phyloP scores from a whole-genome alignment of 1,140 invertebrate genomes.

The Achatina immaculata region DNA sequence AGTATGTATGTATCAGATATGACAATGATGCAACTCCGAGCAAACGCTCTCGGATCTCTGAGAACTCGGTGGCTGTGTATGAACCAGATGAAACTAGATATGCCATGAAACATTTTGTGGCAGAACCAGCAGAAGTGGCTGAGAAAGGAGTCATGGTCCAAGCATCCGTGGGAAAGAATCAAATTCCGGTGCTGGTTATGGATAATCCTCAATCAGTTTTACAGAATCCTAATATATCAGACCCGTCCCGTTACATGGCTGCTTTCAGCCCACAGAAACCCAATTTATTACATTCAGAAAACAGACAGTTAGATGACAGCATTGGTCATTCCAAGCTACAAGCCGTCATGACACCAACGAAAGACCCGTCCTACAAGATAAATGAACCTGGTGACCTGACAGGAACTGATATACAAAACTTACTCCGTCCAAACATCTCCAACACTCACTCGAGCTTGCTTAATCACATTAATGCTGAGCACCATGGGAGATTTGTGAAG shows the following conservation, averaged over 20 bases:
- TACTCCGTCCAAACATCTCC: not conserved
- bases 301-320: too few species aligned
- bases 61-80: not conserved
- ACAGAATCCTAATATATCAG: slow-evolving; percentile 14
- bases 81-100: slow-evolving; percentile 33
- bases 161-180: not conserved
- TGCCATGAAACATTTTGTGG: slow-evolving; percentile 34
- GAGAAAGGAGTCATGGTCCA: not conserved
- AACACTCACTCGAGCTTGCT: not conserved
- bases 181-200: not conserved
- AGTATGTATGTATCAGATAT: slow-evolving; percentile 39
- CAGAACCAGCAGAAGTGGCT: not conserved
- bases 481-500: not conserved
- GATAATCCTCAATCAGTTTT: slow-evolving; percentile 2
- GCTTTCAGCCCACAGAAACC: slow-evolving; percentile 1
- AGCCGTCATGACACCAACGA: not conserved
- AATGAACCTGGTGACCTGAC: not conserved
- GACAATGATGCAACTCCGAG: not conserved
- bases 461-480: not conserved
- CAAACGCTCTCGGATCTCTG: not conserved
- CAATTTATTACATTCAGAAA: not conserved
- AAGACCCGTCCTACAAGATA: not conserved
- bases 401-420: not conserved
- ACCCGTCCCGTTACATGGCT: slow-evolving; percentile 16
- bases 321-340: not conserved